phyloP scores from a whole-genome alignment of 2,888 invertebrate genomes.

The Euproctis similis region DNA sequence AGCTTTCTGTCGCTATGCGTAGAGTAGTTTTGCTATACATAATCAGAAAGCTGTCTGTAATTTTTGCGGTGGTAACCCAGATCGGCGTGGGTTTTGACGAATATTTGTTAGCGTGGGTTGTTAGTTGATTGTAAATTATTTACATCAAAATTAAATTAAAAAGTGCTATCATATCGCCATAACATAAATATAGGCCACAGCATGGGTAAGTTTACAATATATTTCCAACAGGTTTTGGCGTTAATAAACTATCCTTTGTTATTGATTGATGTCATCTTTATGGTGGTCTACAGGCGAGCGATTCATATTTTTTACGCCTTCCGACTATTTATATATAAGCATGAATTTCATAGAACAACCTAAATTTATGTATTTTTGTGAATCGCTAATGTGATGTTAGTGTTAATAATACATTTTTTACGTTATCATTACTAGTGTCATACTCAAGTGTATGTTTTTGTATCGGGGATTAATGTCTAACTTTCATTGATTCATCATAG shows the following conservation, averaged over 20 bases:
- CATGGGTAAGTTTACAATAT: slow-evolving; percentile 42
- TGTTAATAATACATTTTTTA: background rate
- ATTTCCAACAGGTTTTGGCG: slow-evolving; percentile 11
- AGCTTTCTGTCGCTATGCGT: too few species aligned
- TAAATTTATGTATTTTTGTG: slow-evolving; percentile 8
- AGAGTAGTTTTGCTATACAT: too few species aligned
- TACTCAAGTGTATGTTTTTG: slow-evolving; percentile 17
- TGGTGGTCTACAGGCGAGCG: slow-evolving; percentile 38
- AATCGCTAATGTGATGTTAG: slow-evolving; percentile 5
- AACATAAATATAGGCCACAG: slow-evolving; percentile 23
- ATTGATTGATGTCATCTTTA: slow-evolving; percentile 55
- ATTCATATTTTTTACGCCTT: slow-evolving; percentile 33
- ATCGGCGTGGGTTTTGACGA: slow-evolving; percentile 65
- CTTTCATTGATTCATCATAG: too few species aligned
- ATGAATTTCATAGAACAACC: slow-evolving; percentile 16
- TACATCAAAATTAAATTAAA: slow-evolving; percentile 23
- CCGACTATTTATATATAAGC: slow-evolving; percentile 35
- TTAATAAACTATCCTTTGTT: slow-evolving; percentile 35
- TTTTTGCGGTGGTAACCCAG: slow-evolving; percentile 42
- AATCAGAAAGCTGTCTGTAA: too few species aligned
- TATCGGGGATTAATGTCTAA: too few species aligned
- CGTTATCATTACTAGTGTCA: background rate
- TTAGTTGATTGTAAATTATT: slow-evolving; percentile 41
- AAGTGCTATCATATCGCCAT: slow-evolving; percentile 22
- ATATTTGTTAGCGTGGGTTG: slow-evolving; percentile 65